Evolutionary conservation across 2,888 invertebrate genomes (phyloP), one percentile per base, ranked within the genome.

Genomic region (Nebria salina): DNA sequence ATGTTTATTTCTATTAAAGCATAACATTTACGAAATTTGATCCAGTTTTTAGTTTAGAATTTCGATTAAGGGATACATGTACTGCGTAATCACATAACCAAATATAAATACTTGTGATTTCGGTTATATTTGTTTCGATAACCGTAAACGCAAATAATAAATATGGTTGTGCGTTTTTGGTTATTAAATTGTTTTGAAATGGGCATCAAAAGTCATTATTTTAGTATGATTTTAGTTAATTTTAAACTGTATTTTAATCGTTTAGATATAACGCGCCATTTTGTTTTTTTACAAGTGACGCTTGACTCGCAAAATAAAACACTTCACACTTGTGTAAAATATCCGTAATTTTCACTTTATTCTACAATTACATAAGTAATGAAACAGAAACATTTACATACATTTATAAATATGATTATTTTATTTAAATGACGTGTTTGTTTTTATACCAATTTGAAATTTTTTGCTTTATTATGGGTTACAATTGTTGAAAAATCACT

Each of bases 361-460:
- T 76, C 41, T 68, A 70, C 13, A 25, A 75, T 74, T 79, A 65
- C 79, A 79, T 75, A 66, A 73, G 72, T 68, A 68, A 25, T 25
- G 5, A 77, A 54, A 77, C 64, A 72, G 64, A 72, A 77, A 72
- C 72, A 72, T n/a, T 43, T 41, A 73, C 65, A 66, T 43, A 42
- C 66, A 78, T 74, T 26, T 34, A 78, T 74, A 66, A 78, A 74
- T 72, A 54, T 54, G 4, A 34, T 54, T 11, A 54, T 54, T 54
- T 54, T 54, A 54, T 54, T 54, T 54, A 54, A 68, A n/a, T 15
- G 26, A 68, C 68, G 68, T 25, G 8, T 78, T 73, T 73, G 77
- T 78, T 78, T 76, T 78, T 78, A 73, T 78, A 78, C 74, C 73
- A 74, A 78, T 66, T 41, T 78, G 64, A 54, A 54, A 54, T 43